These are phyloP conservation scores for Eremobia ochroleuca DNA, from an alignment of 2,888 invertebrate genomes.

Conservation along the genomic window DNA sequence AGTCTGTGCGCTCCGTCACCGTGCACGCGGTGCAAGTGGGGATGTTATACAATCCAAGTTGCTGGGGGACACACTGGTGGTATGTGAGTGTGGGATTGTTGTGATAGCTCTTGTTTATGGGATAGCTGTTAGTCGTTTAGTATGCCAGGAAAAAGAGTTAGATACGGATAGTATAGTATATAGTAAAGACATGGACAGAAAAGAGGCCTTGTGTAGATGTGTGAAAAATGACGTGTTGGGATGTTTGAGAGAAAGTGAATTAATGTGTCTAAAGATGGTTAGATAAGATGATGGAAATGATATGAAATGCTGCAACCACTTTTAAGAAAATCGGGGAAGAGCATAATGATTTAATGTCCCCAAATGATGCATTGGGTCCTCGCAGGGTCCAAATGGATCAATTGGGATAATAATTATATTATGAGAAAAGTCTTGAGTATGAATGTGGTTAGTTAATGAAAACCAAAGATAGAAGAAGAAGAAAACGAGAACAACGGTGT, in stretches of 20 bases:
- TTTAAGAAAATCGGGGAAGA: background rate
- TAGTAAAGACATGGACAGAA: background rate
- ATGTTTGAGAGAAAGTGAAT: background rate
- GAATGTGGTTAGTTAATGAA: background rate
- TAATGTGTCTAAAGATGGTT: background rate
- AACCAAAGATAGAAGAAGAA: background rate
- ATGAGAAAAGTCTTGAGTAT: background rate
- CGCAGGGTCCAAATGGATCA: background rate
- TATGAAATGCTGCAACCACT: background rate
- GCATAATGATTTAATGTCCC: background rate
- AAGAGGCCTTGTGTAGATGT: background rate
- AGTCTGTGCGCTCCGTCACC: conserved; percentile 26
- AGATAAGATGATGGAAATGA: too few species aligned
- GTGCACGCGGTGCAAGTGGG: conserved; percentile 53
- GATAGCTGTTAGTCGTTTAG: background rate
- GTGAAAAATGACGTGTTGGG: background rate
- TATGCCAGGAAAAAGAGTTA: too few species aligned
- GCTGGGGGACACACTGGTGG: conserved; percentile 9
- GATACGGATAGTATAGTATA: too few species aligned
- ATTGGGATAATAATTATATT: background rate
- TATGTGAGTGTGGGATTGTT: background rate
- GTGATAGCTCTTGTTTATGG: background rate
- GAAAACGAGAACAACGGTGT: background rate
- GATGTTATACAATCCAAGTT: conserved; percentile 54
- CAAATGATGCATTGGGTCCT: background rate